Evolutionary conservation across 2,113 vertebrate genomes (phyloP).

Genomic region (Odocoileus hemionus): DNA sequence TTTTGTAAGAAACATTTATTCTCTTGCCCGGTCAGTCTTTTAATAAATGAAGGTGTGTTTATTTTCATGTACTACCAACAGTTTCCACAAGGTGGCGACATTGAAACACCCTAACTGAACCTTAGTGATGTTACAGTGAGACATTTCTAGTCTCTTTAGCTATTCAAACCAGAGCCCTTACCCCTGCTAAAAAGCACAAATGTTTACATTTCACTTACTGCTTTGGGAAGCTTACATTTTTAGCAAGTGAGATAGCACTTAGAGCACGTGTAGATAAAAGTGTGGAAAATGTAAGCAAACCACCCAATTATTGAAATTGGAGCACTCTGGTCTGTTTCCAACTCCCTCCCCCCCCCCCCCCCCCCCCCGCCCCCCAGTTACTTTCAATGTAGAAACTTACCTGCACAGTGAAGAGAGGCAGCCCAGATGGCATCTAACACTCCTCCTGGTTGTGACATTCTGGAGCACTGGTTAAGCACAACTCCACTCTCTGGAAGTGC

Average conservation of each 20-base stretch:
- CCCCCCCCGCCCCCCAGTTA: neutral
- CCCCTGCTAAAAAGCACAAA: neutral
- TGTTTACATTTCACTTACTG: neutral
- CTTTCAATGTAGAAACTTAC: neutral
- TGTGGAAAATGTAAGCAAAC: neutral
- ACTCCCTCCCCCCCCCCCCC: rapidly evolving
- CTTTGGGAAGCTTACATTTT: neutral
- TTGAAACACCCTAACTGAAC: neutral
- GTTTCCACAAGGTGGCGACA: constrained; percentile 74
- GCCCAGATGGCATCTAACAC: neutral
- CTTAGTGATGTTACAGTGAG: rapidly evolving
- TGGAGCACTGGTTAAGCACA: neutral
- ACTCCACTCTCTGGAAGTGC: neutral
- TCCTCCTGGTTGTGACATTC: neutral
- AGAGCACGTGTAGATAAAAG: neutral
- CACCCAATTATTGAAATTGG: neutral
- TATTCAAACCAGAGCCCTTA: neutral
- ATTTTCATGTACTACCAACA: neutral
- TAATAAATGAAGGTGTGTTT: neutral
- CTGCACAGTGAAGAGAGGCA: neutral
- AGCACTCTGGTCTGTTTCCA: neutral
- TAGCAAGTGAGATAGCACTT: rapidly evolving
- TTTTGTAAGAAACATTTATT: neutral
- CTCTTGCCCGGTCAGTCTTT: rapidly evolving
- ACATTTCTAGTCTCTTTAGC: neutral